Evolutionary conservation across 2,888 invertebrate species (phyloP).

Genomic region (Drosophila hamatofila): DNA sequence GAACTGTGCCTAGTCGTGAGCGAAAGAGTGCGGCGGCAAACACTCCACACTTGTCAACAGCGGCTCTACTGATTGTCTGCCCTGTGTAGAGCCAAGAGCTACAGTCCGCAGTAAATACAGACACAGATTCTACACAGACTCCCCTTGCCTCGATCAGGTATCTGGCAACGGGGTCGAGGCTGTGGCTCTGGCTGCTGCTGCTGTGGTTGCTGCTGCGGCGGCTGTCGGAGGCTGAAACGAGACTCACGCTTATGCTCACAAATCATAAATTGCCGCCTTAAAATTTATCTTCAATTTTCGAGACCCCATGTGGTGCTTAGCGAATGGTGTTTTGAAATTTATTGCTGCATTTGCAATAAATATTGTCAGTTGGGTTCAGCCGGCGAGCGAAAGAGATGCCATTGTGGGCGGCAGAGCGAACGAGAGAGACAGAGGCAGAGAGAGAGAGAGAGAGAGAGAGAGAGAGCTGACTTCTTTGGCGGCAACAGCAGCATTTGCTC

Average conservation of each 20-base stretch:
- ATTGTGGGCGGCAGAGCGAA: constrained; percentile 22
- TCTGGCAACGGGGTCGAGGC: constrained; percentile 35
- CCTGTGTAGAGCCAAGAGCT: constrained; percentile 33
- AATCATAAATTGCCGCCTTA: constrained; percentile 86
- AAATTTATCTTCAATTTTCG: constrained; percentile 85
- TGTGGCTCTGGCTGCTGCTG: constrained; percentile 2
- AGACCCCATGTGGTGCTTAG: constrained; percentile 83
- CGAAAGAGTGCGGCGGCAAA: constrained; percentile 80
- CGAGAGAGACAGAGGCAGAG: too few species aligned
- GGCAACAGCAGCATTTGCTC: constrained; percentile 58
- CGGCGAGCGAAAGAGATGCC: constrained; percentile 21
- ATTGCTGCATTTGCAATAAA: constrained; percentile 84
- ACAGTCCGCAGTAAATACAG: constrained; percentile 21
- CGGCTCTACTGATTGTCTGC: constrained; percentile 70
- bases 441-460: constrained; percentile 28
- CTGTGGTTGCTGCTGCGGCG: constrained; percentile 10
- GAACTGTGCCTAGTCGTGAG: constrained; percentile 53
- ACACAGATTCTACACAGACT: neutral
- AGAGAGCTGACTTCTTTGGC: constrained; percentile 56
- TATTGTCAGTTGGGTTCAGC: constrained; percentile 75
- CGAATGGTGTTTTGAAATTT: constrained; percentile 81
- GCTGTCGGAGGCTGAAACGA: constrained; percentile 44
- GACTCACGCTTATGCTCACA: constrained; percentile 82
- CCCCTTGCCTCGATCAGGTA: constrained; percentile 9
- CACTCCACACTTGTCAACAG: constrained; percentile 79